Evolutionary conservation across 2,888 invertebrate species (phyloP), one percentile per base, ranked within the genome.

Genomic region (Brachyptera putata): DNA sequence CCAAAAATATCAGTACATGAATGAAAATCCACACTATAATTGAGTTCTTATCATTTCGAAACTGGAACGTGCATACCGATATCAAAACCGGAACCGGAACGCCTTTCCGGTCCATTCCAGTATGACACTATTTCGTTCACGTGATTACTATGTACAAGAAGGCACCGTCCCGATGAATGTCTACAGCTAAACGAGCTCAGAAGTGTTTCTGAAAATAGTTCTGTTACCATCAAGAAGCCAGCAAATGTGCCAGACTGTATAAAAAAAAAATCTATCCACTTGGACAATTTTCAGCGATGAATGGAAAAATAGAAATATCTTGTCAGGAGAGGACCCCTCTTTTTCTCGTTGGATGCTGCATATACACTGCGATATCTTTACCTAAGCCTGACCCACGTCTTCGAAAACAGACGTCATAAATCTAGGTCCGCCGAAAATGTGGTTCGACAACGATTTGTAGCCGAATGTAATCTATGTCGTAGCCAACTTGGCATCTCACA

Each of bases 131-230:
- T n/a, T n/a, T n/a, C n/a, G n/a, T n/a, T n/a, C n/a, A n/a, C n/a
- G n/a, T n/a, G n/a, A n/a, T n/a, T n/a, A n/a, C n/a, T n/a, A n/a
- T n/a, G n/a, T n/a, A n/a, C n/a, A n/a, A n/a, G n/a, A n/a, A n/a
- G n/a, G n/a, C n/a, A n/a, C n/a, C n/a, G n/a, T 3, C 41, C 41
- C 16, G 5, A 7, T 18, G 2, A 2, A 46, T 11, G 34, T 36
- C 21, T 16, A 18, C 36, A 53, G 36, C 34, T 36, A 53, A 36
- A 53, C 21, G 53, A 53, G 53, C 53, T 22, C 34, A 53, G 21
- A n/a, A 53, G 53, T 53, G 36, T 16, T 34, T 53, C 53, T 53
- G 53, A 34, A 53, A 53, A 53, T 53, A 53, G 53, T 53, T 53
- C 21, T 25, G 25, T 50, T n/a, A n/a, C n/a, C 49, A 25, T 26